Conservation (phyloP, 2,797 vertebrate genomes). For the Bovichtus variegatus region DNA sequence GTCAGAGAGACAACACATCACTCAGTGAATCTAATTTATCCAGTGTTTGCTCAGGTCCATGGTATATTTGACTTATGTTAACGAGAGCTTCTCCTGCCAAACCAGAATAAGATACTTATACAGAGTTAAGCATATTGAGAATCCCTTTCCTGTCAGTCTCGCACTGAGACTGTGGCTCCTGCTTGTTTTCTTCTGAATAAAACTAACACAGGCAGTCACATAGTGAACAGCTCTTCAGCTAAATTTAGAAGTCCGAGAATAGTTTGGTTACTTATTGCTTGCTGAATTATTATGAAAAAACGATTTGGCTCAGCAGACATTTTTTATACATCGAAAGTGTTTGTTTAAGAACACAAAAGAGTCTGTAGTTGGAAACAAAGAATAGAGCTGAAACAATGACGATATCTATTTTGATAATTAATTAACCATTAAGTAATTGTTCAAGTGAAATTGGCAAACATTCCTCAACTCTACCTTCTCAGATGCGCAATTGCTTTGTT, state of each 20-base stretch:
- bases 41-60: conserved; percentile 56
- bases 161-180: conserved; percentile 5
- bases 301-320: background rate
- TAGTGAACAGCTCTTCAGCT: background rate
- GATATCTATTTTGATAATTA: background rate
- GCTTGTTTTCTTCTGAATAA: conserved; percentile 2
- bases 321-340: background rate
- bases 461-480: background rate
- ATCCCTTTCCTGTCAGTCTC: conserved; percentile 32
- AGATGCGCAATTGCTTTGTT: background rate
- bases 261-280: background rate
- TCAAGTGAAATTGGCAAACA: background rate
- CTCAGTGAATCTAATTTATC: conserved; percentile 41
- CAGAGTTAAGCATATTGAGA: conserved; percentile 28
- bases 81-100: conserved; percentile 59
- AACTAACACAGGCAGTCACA: background rate
- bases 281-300: conserved; percentile 4
- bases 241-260: background rate
- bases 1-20: conserved; percentile 40
- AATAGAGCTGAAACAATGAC: background rate
- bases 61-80: conserved; percentile 60
- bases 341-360: conserved; percentile 9
- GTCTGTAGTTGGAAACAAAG: conserved; percentile 4
- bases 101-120: conserved; percentile 64
- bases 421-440: background rate